These are phyloP conservation scores for Eueides isabella DNA, from an alignment of 1,140 invertebrate species.

Conservation along the genomic window DNA sequence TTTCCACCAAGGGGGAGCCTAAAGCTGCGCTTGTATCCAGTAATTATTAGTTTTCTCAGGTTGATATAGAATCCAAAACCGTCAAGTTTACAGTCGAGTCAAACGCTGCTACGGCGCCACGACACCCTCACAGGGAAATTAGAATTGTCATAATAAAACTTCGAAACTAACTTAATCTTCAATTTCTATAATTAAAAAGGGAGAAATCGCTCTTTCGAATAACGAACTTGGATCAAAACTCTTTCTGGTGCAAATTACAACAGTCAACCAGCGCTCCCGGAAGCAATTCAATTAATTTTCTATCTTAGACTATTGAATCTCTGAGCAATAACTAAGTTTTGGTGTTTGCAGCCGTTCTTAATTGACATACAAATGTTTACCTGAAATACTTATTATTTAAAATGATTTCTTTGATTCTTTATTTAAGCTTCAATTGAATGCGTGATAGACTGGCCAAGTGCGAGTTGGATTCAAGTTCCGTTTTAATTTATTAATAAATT, in stretches of 20 bases:
- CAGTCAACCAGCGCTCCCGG: slow-evolving; percentile 22
- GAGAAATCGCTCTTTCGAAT: slow-evolving; percentile 2
- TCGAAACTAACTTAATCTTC: neutral
- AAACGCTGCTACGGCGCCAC: no score
- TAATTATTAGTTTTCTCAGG: no score
- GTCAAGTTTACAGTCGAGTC: no score
- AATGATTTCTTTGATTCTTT: no score
- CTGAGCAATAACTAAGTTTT: slow-evolving; percentile 26
- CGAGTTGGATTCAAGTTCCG: no score
- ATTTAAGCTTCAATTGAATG: no score
- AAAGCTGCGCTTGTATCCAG: no score
- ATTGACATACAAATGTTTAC: neutral
- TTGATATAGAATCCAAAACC: no score
- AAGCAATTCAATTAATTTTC: slow-evolving; percentile 36
- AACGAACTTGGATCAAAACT: slow-evolving; percentile 2
- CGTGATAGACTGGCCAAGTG: no score
- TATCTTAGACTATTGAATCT: slow-evolving; percentile 30
- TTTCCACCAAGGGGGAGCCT: no score
- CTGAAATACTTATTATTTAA: neutral
- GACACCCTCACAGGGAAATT: no score
- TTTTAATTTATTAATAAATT: no score
- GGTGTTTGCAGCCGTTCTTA: slow-evolving; percentile 2
- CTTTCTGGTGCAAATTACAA: slow-evolving; percentile 24
- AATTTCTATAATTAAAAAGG: neutral
- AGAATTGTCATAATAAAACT: slow-evolving; percentile 10